These are phyloP conservation scores for Lithophane socia DNA, from an alignment of 2,888 invertebrate genomes.

Conservation along the genomic window DNA sequence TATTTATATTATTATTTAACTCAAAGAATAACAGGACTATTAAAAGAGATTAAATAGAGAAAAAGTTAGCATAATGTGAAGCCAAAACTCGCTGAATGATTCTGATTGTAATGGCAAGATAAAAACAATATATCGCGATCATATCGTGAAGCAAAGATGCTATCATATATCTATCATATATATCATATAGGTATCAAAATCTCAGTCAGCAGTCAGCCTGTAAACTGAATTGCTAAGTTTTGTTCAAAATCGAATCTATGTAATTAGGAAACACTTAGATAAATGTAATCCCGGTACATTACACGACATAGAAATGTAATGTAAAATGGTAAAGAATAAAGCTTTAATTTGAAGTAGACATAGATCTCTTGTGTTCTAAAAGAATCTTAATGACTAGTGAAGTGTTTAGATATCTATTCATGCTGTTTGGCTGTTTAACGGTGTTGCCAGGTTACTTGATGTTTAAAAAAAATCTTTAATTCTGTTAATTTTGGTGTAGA, in stretches of 20 bases:
- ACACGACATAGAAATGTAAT: conserved; percentile 75
- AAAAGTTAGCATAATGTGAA: neutral
- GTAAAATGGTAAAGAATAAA: conserved; percentile 87
- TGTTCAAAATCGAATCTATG: conserved; percentile 70
- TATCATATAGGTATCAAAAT: no score
- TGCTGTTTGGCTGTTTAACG: conserved; percentile 57
- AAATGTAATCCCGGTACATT: conserved; percentile 78
- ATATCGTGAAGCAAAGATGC: neutral
- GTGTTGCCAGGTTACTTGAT: conserved; percentile 52
- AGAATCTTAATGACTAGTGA: conserved; percentile 79
- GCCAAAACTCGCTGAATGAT: neutral
- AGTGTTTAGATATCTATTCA: conserved; percentile 56
- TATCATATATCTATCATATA: neutral
- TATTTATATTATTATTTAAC: neutral
- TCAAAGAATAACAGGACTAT: neutral
- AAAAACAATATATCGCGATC: neutral
- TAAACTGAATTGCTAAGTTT: conserved; percentile 60
- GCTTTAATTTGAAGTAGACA: conserved; percentile 90
- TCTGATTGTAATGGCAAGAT: neutral
- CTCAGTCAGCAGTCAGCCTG: no score
- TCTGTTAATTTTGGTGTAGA: neutral
- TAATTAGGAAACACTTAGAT: conserved; percentile 80
- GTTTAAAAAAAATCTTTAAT: neutral
- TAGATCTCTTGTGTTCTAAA: conserved; percentile 86
- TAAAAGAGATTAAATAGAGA: neutral